These are phyloP conservation scores for Antheraea pernyi DNA, from an alignment of 1,140 invertebrate genomes.

Conservation along the genomic window DNA sequence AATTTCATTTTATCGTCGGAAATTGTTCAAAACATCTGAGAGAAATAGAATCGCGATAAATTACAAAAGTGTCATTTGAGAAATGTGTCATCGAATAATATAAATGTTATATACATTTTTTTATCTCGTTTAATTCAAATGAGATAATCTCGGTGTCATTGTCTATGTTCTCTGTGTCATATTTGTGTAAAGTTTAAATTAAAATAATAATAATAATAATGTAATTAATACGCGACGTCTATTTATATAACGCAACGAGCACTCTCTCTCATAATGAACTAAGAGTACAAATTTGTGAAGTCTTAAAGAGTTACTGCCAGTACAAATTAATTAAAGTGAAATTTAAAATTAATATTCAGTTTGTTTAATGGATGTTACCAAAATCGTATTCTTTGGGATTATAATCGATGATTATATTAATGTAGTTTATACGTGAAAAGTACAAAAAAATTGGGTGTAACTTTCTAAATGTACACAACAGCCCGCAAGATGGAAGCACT, in stretches of 20 bases:
- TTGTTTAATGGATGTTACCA: conserved; percentile 26
- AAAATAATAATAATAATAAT: conserved; percentile 34
- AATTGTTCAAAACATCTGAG: neutral
- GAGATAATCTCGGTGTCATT: conserved; percentile 53
- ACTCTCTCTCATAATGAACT: conserved; percentile 64
- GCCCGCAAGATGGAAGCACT: conserved; percentile 47
- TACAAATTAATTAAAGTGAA: conserved; percentile 73
- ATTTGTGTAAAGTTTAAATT: conserved; percentile 43
- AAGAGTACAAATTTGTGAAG: conserved; percentile 78
- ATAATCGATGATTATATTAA: conserved; percentile 60
- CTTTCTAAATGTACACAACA: conserved; percentile 46
- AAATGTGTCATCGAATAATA: neutral
- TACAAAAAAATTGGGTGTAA: conserved; percentile 49
- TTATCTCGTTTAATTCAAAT: neutral
- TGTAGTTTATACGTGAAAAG: conserved; percentile 57
- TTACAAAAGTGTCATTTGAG: neutral
- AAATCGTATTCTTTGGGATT: neutral
- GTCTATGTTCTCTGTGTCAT: conserved; percentile 52
- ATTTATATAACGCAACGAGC: conserved; percentile 52
- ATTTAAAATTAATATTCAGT: conserved; percentile 66
- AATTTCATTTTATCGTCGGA: neutral
- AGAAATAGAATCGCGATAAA: neutral
- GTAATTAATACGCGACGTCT: conserved; percentile 10
- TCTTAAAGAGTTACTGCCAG: conserved; percentile 74
- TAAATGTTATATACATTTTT: neutral